Evolutionary conservation across 92 coral and sea anemone genomes (phyloP).

Genomic region (Metridium senile): DNA sequence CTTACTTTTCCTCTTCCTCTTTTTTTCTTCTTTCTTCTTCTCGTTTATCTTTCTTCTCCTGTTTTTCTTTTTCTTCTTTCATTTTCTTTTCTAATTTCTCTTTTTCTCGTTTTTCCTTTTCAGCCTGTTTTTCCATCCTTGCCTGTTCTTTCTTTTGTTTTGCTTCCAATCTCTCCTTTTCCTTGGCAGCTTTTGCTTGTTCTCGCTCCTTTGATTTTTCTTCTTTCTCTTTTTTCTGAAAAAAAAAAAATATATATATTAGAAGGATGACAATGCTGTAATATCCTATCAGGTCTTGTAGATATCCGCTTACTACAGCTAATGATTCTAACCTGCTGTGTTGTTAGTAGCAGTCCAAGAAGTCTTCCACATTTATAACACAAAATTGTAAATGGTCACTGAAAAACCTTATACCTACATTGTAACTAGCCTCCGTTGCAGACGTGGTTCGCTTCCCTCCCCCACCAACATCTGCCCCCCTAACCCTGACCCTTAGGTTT

Average conservation of each 20-base stretch:
- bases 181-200: slow-evolving; percentile 71
- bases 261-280: no score
- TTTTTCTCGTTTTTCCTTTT: slow-evolving; percentile 78
- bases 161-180: slow-evolving; percentile 80
- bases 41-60: slow-evolving; percentile 67
- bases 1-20: slow-evolving; percentile 81
- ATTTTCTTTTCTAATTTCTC: slow-evolving; percentile 79
- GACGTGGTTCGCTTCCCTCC: no score
- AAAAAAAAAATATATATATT: neutral
- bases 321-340: no score
- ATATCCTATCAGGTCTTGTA: no score
- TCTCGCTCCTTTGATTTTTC: slow-evolving; percentile 60
- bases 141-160: slow-evolving; percentile 86
- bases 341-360: no score
- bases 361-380: no score
- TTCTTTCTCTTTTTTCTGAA: slow-evolving; percentile 54
- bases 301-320: no score
- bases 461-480: no score
- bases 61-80: slow-evolving; percentile 73
- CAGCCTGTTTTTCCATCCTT: slow-evolving; percentile 71
- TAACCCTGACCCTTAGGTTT: no score
- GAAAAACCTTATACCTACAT: no score
- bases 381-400: no score
- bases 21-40: slow-evolving; percentile 79
- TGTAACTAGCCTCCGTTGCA: no score